Evolutionary conservation across 2,888 invertebrate species (phyloP).

Genomic region (Hypomecis atomaria): DNA sequence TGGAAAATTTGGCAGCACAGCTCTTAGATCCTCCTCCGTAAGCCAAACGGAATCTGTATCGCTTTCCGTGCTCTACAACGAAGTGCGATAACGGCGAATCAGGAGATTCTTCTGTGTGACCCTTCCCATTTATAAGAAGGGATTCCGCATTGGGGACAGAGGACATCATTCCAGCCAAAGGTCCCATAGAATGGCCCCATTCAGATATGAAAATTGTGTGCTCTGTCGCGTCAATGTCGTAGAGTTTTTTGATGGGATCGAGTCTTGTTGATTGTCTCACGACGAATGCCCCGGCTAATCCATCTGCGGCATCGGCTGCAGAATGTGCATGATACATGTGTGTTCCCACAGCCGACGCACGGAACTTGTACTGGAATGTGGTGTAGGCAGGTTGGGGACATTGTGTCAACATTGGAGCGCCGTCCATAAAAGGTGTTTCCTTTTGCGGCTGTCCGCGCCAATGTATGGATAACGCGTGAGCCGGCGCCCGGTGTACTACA

Average conservation of each 20-base stretch:
- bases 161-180: constrained; percentile 73
- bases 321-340: constrained; percentile 91
- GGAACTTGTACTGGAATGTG: constrained; percentile 90
- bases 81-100: constrained; percentile 78
- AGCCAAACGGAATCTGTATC: constrained; percentile 87
- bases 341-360: constrained; percentile 89
- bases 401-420: constrained; percentile 91
- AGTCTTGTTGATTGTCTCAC: constrained; percentile 87
- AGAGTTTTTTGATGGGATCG: constrained; percentile 85
- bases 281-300: constrained; percentile 88
- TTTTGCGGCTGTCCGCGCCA: constrained; percentile 91
- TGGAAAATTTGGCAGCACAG: constrained; percentile 87
- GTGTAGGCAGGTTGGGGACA: constrained; percentile 90
- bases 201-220: constrained; percentile 89
- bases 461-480: constrained; percentile 89
- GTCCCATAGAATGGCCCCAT: constrained; percentile 86
- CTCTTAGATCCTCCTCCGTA: constrained; percentile 87
- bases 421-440: constrained; percentile 90
- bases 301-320: constrained; percentile 88
- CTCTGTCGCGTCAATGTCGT: constrained; percentile 88
- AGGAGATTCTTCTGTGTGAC: constrained; percentile 72
- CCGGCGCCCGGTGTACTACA: constrained; percentile 89
- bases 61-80: constrained; percentile 82
- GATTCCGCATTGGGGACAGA: constrained; percentile 76
- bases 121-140: constrained; percentile 87